These are phyloP conservation scores for Escarpia spicata DNA, from an alignment of 2,888 invertebrate species.

Conservation along the genomic window DNA sequence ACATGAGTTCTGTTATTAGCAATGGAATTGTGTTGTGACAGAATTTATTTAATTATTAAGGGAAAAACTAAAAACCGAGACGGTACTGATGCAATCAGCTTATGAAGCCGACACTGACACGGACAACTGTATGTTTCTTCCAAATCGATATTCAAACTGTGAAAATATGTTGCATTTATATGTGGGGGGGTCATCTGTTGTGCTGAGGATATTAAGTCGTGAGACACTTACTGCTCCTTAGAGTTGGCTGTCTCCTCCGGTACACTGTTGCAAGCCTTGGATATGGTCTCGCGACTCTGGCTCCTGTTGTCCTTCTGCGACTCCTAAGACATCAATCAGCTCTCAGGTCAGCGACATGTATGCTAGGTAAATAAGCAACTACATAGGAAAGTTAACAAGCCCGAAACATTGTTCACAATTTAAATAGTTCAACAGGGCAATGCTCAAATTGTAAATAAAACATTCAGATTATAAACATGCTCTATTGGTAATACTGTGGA, in stretches of 20 bases:
- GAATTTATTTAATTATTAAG: background rate
- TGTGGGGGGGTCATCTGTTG: background rate
- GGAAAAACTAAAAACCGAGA: background rate
- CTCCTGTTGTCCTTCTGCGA: conserved; percentile 7
- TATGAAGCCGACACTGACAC: background rate
- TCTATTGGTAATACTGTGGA: too few species aligned
- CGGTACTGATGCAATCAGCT: background rate
- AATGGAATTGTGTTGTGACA: background rate
- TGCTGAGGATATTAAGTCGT: background rate
- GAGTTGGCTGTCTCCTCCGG: background rate
- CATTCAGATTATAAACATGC: too few species aligned
- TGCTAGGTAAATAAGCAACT: background rate
- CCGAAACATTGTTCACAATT: too few species aligned
- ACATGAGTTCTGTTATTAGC: background rate
- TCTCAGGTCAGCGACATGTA: background rate
- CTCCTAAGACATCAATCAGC: background rate
- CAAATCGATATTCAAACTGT: background rate
- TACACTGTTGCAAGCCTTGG: background rate
- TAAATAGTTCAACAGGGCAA: too few species aligned
- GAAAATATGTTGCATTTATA: background rate
- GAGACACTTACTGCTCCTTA: background rate
- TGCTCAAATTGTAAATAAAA: too few species aligned
- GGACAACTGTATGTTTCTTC: background rate
- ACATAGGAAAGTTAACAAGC: background rate
- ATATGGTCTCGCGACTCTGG: background rate